Evolutionary conservation across 2,888 invertebrate genomes (phyloP).

Genomic region (Campaea margaritaria): DNA sequence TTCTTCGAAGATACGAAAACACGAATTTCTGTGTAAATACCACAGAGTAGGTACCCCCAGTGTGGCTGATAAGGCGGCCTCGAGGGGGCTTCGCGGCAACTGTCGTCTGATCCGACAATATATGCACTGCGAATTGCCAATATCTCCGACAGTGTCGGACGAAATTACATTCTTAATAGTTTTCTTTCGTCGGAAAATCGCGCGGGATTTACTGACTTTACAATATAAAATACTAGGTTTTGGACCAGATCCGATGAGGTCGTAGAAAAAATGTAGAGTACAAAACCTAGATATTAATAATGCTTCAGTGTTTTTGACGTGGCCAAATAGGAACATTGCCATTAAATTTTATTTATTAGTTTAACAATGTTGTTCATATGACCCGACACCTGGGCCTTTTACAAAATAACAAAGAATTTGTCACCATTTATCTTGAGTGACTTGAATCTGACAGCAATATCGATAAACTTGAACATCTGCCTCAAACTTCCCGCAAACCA

Average conservation of each 20-base stretch:
- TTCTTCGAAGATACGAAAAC: constrained; percentile 2
- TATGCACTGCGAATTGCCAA: constrained; percentile 63
- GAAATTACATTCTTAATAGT: constrained; percentile 56
- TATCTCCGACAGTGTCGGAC: constrained; percentile 53
- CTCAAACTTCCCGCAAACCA: constrained; percentile 43
- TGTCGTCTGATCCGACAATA: constrained; percentile 56
- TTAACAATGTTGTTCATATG: too few relatives aligned
- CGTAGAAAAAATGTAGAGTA: too few relatives aligned
- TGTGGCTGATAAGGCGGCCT: constrained; percentile 52
- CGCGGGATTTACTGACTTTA: constrained; percentile 15
- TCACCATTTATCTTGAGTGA: too few relatives aligned
- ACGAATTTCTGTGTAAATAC: constrained; percentile 21
- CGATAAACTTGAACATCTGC: constrained; percentile 2
- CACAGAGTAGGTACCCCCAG: constrained; percentile 23
- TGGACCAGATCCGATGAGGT: background rate
- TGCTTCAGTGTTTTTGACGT: too few relatives aligned
- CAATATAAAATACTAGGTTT: constrained; percentile 4
- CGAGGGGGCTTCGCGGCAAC: constrained; percentile 42
- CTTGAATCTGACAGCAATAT: background rate
- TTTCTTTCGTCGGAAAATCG: constrained; percentile 34
- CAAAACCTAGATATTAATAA: too few relatives aligned
- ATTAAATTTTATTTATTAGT: too few relatives aligned
- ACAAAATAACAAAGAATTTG: too few relatives aligned
- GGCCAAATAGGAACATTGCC: too few relatives aligned
- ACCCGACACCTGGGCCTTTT: too few relatives aligned